Conservation (phyloP, 2,888 invertebrate species). For the Endomychus coccineus region DNA sequence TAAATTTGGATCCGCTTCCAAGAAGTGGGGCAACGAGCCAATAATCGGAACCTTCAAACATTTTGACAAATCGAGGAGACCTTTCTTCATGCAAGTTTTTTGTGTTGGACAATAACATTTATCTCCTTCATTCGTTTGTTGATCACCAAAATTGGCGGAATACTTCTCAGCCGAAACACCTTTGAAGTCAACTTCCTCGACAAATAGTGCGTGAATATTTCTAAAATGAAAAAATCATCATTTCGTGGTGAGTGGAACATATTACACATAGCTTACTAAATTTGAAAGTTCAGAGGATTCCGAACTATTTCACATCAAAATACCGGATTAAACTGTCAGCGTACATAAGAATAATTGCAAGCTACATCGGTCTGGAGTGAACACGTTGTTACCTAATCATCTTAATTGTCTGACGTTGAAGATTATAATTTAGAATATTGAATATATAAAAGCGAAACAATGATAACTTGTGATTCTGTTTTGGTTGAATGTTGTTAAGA, state of each 20-base stretch:
- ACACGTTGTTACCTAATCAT: no score
- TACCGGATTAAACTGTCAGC: no score
- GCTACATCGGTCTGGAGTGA: no score
- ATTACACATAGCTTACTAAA: no score
- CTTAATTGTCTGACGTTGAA: no score
- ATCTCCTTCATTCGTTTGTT: slow-evolving; percentile 46
- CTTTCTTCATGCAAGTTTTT: slow-evolving; percentile 60
- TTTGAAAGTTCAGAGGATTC: no score
- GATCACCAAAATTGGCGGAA: slow-evolving; percentile 62
- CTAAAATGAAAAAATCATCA: slow-evolving; percentile 40
- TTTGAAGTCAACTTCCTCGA: slow-evolving; percentile 51
- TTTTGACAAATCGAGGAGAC: slow-evolving; percentile 61
- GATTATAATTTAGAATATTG: no score
- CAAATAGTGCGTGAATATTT: slow-evolving; percentile 54
- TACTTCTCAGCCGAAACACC: slow-evolving; percentile 63
- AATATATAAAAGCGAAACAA: no score
- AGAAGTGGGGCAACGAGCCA: slow-evolving; percentile 73
- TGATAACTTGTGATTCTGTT: no score
- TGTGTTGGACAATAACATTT: slow-evolving; percentile 51
- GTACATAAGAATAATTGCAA: no score
- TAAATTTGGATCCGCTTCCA: slow-evolving; percentile 49
- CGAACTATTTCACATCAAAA: no score
- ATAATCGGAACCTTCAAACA: slow-evolving; percentile 65
- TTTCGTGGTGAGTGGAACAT: background rate
- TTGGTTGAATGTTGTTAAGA: no score